Base-by-base conservation (phyloP, 2,113 vertebrate genomes). In the Ochotona curzoniae region DNA sequence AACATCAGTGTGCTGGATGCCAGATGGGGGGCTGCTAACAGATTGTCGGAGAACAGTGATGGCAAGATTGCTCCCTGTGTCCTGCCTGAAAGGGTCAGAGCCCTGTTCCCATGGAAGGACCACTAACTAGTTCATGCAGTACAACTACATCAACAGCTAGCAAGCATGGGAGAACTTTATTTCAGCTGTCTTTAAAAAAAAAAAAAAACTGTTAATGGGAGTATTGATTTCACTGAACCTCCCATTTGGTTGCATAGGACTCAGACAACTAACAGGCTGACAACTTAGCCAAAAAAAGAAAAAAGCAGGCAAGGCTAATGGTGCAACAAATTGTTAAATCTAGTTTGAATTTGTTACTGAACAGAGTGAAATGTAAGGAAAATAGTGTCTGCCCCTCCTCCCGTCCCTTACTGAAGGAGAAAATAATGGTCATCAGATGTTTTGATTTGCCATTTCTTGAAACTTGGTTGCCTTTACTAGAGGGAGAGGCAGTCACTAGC, bases 401-500 rank as follows among this genome's bases (percentile, higher is more conserved):
- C 49, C 25, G 0, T 20, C 17, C 9, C 49, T 49, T 44, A 66
- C 18, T 44, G 75, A 86, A 94, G 89, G 78, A 76, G 32, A 23
- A 89, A 87, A 83, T 83, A 38, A 86, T 86, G 78, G 20, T 57
- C 44, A 44, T 66, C 49, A 73, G 60, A 95, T 93, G 88, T 66
- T 93, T 88, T 89, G 71, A 70, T 51, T 74, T 2, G 63, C 14
- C 64, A 83, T 94, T 94, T 93, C 90, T 96, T 87, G 44, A 85
- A 90, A 93, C 54, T 93, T 93, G 93, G 69, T 51, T 71, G 32
- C 61, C 67, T 89, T 85, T 93, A 47, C 88, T 90, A 83, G 88
- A 94, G 86, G 67, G 80, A 87, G 76, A 94, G 76, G 23, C 75
- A 94, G 83, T 44, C 57, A 69, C 89, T 63, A 96, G 92, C 96